These are phyloP conservation scores for Cephus spinipes DNA, from an alignment of 2,888 invertebrate species.

Conservation along the genomic window DNA sequence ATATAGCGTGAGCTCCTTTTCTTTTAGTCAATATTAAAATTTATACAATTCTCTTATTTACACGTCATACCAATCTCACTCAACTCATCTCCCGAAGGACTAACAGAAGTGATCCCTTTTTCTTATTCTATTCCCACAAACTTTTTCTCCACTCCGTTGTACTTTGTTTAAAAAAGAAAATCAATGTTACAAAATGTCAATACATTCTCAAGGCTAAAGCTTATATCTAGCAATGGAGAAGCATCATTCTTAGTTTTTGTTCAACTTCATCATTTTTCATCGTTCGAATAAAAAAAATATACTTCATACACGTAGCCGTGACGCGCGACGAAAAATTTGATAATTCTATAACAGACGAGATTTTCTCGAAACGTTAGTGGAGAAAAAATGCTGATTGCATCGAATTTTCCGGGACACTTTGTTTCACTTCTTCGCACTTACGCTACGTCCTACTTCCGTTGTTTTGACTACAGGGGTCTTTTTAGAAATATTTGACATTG, in stretches of 20 bases:
- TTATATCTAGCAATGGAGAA: not conserved
- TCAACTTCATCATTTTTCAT: not conserved
- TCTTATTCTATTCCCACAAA: not conserved
- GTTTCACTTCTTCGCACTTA: slow-evolving; percentile 38
- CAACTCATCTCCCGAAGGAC: not conserved
- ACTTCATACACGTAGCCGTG: not conserved
- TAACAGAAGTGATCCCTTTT: not conserved
- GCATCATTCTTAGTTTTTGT: not conserved
- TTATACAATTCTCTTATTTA: slow-evolving; percentile 37
- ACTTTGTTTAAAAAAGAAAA: not conserved
- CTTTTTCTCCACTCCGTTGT: not conserved
- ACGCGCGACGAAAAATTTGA: not conserved
- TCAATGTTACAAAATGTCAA: not conserved
- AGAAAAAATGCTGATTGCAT: not conserved
- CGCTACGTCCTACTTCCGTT: slow-evolving; percentile 30
- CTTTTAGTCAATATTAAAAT: slow-evolving; percentile 33
- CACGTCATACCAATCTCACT: slow-evolving; percentile 15
- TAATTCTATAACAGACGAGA: not conserved
- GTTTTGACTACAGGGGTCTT: slow-evolving; percentile 36
- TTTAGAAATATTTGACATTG: slow-evolving; percentile 37
- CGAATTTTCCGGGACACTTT: not conserved
- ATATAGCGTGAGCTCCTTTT: slow-evolving; percentile 26
- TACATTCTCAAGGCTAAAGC: not conserved
- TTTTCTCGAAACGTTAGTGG: not conserved
- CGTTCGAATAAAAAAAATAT: not conserved